Conservation (phyloP, 2,113 vertebrate genomes). For the Heterotis niloticus region DNA sequence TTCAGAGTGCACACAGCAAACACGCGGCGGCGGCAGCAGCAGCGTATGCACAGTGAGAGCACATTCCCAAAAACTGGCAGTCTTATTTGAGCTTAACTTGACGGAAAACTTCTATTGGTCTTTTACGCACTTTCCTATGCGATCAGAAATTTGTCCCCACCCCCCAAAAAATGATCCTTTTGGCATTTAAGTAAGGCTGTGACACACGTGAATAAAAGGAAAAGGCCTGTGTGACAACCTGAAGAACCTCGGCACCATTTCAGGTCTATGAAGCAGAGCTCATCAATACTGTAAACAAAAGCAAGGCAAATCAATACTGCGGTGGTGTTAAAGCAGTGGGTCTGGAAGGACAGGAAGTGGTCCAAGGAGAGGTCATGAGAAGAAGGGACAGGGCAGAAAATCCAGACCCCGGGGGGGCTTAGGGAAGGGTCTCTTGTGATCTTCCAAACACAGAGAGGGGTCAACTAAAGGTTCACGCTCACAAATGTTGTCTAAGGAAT, state of each 20-base stretch:
- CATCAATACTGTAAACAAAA: slow-evolving; percentile 45
- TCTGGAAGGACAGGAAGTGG: slow-evolving; percentile 58
- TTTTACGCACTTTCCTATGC: neutral
- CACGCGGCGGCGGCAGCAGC: slow-evolving; percentile 38
- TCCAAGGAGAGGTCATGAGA: slow-evolving; percentile 58
- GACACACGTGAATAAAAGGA: neutral
- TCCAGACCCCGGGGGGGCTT: slow-evolving; percentile 39
- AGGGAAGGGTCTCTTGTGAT: slow-evolving; percentile 29
- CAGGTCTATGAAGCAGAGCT: neutral
- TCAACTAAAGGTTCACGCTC: slow-evolving; percentile 51
- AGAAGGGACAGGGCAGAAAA: slow-evolving; percentile 43
- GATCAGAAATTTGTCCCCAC: neutral
- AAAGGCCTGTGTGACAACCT: neutral
- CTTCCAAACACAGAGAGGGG: slow-evolving; percentile 34
- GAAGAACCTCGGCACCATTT: neutral
- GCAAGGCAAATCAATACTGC: slow-evolving; percentile 39
- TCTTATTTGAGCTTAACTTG: slow-evolving; percentile 11
- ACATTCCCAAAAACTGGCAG: slow-evolving; percentile 15
- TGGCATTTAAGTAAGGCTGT: neutral
- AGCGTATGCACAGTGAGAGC: slow-evolving; percentile 17
- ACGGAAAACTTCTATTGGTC: neutral
- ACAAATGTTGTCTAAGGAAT: slow-evolving; percentile 46
- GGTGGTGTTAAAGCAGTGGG: slow-evolving; percentile 31
- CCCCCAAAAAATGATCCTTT: neutral
- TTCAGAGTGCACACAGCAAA: slow-evolving; percentile 50